phyloP scores from a whole-genome alignment of 2,797 vertebrate species.

The Mionectes olivaceus region DNA sequence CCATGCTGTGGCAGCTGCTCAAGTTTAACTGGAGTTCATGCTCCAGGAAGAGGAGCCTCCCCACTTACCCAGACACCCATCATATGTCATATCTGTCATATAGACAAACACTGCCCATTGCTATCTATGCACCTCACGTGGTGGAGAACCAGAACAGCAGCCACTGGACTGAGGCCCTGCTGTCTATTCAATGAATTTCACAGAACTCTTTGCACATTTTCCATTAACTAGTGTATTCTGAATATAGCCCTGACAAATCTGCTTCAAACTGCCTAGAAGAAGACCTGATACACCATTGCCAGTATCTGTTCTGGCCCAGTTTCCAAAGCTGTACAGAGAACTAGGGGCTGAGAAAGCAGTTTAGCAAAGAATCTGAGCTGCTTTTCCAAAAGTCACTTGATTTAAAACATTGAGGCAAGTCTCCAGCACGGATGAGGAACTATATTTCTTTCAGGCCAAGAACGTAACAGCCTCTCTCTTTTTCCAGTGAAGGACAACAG shows the following conservation, averaged over 20 bases:
- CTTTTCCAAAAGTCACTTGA: neutral
- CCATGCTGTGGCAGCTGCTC: neutral
- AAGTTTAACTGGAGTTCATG: neutral
- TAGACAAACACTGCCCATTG: fast-evolving
- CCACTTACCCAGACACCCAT: neutral
- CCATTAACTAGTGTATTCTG: neutral
- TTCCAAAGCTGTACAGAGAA: neutral
- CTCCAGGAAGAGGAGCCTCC: neutral
- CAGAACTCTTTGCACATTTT: neutral
- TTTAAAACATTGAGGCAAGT: neutral
- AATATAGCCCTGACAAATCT: neutral
- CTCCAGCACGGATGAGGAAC: neutral
- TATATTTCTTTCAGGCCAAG: neutral
- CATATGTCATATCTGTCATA: neutral
- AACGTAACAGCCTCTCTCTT: neutral
- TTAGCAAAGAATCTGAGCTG: neutral
- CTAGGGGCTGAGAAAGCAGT: neutral
- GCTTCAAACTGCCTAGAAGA: neutral
- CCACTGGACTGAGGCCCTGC: neutral
- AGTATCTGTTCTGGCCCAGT: neutral
- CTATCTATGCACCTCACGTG: neutral
- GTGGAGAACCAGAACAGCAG: neutral
- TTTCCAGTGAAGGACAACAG: neutral
- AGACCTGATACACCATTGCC: neutral
- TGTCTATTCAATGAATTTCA: neutral